Evolutionary conservation across 2,888 invertebrate species (phyloP).

Genomic region (Polydrusus cervinus): DNA sequence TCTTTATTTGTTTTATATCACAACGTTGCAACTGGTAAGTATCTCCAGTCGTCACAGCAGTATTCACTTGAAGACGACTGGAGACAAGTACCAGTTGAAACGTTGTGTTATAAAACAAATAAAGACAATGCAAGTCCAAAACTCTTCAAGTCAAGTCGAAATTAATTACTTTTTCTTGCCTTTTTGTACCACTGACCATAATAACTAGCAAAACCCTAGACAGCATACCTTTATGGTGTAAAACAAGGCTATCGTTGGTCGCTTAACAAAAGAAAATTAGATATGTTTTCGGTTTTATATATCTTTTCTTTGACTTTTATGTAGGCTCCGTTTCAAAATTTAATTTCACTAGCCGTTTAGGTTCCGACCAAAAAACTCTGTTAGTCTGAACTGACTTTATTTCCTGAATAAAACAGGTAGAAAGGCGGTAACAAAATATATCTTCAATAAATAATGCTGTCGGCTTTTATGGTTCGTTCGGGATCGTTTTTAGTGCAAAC

Average conservation of each 20-base stretch:
- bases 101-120: no score
- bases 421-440: constrained; percentile 65
- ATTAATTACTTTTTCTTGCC: not conserved
- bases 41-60: no score
- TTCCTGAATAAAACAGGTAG: constrained; percentile 59
- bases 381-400: constrained; percentile 7
- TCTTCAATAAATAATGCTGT: constrained; percentile 66
- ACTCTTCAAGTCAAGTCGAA: no score
- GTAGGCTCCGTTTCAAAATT: constrained; percentile 12
- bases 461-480: constrained; percentile 63
- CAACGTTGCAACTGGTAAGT: no score
- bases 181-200: constrained; percentile 1
- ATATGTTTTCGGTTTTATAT: constrained; percentile 63
- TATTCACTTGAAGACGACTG: no score
- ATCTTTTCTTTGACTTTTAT: constrained; percentile 55
- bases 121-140: no score
- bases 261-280: constrained; percentile 62
- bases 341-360: constrained; percentile 3
- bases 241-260: constrained; percentile 63
- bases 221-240: constrained; percentile 55
- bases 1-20: no score
- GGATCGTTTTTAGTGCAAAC: constrained; percentile 64
- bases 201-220: constrained; percentile 12
- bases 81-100: no score
- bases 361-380: constrained; percentile 5